phyloP scores from a whole-genome alignment of 2,888 invertebrate species.

The Nymphalis urticae region DNA sequence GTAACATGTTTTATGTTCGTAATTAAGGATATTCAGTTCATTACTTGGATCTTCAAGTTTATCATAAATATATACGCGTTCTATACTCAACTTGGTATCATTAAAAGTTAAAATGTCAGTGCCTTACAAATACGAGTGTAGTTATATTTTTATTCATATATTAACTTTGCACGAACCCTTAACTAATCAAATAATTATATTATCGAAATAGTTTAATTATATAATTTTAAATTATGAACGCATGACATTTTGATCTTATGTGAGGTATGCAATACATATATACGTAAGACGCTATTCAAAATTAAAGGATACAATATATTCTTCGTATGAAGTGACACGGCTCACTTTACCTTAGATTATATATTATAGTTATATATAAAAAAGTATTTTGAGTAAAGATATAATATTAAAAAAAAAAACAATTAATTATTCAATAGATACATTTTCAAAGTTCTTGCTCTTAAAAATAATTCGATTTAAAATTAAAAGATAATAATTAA shows the following conservation, averaged over 20 bases:
- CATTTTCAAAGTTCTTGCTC: too few relatives aligned
- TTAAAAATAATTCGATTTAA: too few relatives aligned
- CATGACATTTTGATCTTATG: slow-evolving; percentile 3
- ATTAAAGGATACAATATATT: neutral
- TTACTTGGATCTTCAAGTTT: slow-evolving; percentile 2
- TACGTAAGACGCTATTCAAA: slow-evolving; percentile 10
- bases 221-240: slow-evolving; percentile 8
- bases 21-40: slow-evolving; percentile 1
- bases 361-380: too few relatives aligned
- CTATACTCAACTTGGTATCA: neutral
- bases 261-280: neutral
- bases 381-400: too few relatives aligned
- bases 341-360: too few relatives aligned
- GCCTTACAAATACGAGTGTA: neutral
- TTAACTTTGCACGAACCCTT: neutral
- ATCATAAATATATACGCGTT: neutral
- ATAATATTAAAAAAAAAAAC: too few relatives aligned
- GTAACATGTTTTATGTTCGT: neutral
- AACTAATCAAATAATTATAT: neutral
- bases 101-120: neutral
- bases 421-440: too few relatives aligned
- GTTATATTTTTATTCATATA: neutral
- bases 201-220: slow-evolving; percentile 1
- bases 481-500: too few relatives aligned
- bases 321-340: neutral